Conservation (phyloP, 2,797 vertebrate genomes). For the Galagoides demidoff region DNA sequence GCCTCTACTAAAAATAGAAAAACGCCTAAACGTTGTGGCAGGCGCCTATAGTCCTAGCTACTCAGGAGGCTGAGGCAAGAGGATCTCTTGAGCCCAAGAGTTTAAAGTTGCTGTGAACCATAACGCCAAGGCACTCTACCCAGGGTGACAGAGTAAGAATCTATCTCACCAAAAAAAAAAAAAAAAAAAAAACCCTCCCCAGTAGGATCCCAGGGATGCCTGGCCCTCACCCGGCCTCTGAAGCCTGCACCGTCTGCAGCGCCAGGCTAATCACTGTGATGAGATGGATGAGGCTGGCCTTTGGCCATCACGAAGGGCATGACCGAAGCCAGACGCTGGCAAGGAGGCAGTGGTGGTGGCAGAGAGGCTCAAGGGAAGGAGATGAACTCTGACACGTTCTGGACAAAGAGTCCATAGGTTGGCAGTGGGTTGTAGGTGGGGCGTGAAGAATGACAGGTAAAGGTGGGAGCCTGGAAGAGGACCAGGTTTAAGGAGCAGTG, state of each 20-base stretch:
- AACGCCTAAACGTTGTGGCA: no score
- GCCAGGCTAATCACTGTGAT: accelerated
- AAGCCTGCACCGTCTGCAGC: accelerated
- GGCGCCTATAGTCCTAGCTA: no score
- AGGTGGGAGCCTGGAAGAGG: neutral
- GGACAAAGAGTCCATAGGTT: neutral
- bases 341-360: accelerated
- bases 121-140: no score
- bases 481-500: neutral
- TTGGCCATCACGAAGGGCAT: neutral
- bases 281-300: neutral
- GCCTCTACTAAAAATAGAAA: no score
- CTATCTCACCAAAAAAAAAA: neutral
- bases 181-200: neutral
- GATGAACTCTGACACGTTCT: neutral
- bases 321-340: accelerated
- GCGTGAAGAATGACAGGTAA: no score
- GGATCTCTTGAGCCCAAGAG: no score
- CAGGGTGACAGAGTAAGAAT: no score
- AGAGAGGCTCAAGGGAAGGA: neutral
- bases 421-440: accelerated
- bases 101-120: no score
- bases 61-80: no score
- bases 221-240: neutral
- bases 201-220: accelerated